Evolutionary conservation across 2,797 vertebrate genomes (phyloP).

Genomic region (Triplophysa yarkandensis): DNA sequence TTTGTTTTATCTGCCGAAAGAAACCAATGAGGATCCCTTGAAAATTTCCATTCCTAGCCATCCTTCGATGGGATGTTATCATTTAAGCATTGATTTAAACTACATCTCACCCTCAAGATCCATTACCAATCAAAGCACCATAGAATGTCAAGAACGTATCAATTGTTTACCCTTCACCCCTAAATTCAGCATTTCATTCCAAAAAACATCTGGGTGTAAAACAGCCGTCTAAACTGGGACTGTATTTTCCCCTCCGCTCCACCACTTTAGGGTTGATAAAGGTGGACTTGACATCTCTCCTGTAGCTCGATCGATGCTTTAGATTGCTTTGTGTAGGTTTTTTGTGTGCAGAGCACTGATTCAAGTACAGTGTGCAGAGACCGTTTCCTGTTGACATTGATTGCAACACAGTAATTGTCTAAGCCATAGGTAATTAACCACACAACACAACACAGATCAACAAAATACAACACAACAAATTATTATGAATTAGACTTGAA

Average conservation of each 20-base stretch:
- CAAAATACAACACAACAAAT: constrained; percentile 3
- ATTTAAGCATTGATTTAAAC: constrained; percentile 19
- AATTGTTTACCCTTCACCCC: not conserved
- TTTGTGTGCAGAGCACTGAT: constrained; percentile 11
- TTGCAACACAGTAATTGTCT: constrained; percentile 51
- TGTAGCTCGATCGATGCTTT: constrained; percentile 38
- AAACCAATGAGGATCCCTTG: not conserved
- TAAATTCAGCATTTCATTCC: not conserved
- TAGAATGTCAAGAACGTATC: constrained; percentile 23
- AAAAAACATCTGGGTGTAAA: constrained; percentile 10
- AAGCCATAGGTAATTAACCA: constrained; percentile 50
- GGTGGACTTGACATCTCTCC: constrained; percentile 11
- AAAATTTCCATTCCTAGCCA: not conserved
- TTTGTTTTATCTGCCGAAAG: not conserved
- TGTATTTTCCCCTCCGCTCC: constrained; percentile 6
- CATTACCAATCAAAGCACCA: constrained; percentile 2
- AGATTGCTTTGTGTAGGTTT: constrained; percentile 46
- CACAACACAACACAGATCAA: constrained; percentile 28
- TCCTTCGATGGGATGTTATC: not conserved
- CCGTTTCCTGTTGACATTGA: constrained; percentile 32
- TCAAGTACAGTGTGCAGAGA: constrained; percentile 38
- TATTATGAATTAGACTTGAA: constrained; percentile 4
- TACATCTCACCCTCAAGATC: not conserved
- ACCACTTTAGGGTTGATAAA: constrained; percentile 23
- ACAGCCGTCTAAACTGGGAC: not conserved